These are phyloP conservation scores for Pongo pygmaeus DNA, from an alignment of 2,113 vertebrate genomes.

Conservation along the genomic window DNA sequence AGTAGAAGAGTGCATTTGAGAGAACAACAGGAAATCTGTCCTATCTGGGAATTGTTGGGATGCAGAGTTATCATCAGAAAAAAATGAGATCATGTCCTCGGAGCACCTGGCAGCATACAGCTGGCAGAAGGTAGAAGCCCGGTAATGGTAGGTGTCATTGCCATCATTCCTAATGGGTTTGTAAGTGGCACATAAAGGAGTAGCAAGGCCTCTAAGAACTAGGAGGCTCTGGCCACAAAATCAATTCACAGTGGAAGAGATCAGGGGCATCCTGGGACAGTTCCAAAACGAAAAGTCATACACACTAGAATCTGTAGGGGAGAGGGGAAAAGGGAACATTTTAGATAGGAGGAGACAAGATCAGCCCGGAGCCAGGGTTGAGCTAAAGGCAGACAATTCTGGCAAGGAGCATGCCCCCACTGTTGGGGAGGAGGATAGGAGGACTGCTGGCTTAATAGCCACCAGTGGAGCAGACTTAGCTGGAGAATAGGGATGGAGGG, in stretches of 20 bases:
- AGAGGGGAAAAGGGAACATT: neutral
- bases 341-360: neutral
- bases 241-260: neutral
- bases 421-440: neutral
- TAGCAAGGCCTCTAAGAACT: neutral
- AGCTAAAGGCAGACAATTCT: neutral
- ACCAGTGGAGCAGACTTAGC: neutral
- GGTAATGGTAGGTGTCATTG: neutral
- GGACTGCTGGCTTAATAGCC: neutral
- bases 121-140: neutral
- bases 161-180: neutral
- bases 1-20: neutral
- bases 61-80: neutral
- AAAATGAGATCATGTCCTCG: neutral
- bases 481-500: neutral
- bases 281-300: neutral
- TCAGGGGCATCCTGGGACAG: neutral
- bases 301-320: neutral
- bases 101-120: neutral
- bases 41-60: neutral
- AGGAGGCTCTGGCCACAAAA: neutral
- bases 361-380: neutral
- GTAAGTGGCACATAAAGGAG: neutral
- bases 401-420: neutral
- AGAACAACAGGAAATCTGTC: neutral